Conservation (phyloP, 2,113 vertebrate genomes). For the Rhinopithecus roxellana region DNA sequence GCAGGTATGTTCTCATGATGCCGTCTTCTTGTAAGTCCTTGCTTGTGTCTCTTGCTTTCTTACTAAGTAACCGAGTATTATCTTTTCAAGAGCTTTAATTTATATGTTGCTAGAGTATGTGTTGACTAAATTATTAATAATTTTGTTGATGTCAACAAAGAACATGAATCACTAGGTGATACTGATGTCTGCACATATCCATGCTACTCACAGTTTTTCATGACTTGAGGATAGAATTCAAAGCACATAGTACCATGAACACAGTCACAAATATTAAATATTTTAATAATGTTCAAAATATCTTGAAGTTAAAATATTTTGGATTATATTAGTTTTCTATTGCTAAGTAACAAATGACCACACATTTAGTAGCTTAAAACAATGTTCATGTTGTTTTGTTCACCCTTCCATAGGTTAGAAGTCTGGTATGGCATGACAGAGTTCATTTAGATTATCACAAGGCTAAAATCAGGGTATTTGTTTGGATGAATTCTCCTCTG, state of each 20-base stretch:
- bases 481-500: neutral
- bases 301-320: neutral
- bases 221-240: neutral
- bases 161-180: neutral
- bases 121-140: neutral
- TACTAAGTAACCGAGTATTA: neutral
- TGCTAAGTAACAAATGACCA: neutral
- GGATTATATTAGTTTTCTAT: neutral
- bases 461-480: neutral
- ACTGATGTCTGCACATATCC: neutral
- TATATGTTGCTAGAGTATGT: constrained; percentile 10
- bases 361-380: neutral
- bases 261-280: neutral
- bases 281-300: constrained; percentile 1
- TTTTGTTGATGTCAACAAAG: neutral
- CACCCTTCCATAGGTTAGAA: neutral
- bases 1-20: neutral
- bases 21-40: neutral
- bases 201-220: neutral
- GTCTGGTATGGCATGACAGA: neutral
- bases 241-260: neutral
- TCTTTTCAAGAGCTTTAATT: neutral
- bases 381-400: neutral
- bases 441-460: neutral
- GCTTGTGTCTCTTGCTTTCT: neutral